Evolutionary conservation across 2,113 vertebrate species (phyloP).

Genomic region (Anarhynchus alexandrinus): DNA sequence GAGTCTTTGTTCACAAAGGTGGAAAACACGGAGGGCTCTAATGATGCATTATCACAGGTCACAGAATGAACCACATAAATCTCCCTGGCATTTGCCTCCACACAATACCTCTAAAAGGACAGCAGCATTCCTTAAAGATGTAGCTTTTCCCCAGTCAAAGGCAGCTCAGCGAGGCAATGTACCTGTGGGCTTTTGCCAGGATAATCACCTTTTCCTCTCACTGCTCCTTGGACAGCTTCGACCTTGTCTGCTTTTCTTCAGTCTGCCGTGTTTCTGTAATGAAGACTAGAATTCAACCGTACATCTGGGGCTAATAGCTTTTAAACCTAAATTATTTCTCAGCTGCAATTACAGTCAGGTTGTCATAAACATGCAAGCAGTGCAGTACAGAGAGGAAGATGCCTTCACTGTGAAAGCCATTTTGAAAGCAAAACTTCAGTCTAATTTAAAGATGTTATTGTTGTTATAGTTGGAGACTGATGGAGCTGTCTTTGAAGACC

Average conservation of each 20-base stretch:
- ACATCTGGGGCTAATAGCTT: constrained; percentile 42
- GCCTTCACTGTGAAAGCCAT: neutral
- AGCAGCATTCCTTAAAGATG: constrained; percentile 14
- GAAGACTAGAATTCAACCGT: constrained; percentile 50
- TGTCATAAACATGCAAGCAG: constrained; percentile 34
- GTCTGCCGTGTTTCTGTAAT: neutral
- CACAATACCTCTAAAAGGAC: neutral
- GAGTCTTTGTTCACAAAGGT: constrained; percentile 49
- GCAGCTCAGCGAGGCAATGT: neutral
- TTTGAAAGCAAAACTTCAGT: constrained; percentile 24
- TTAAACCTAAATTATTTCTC: constrained; percentile 47
- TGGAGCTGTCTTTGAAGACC: neutral
- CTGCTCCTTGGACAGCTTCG: neutral
- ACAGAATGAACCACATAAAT: constrained; percentile 31
- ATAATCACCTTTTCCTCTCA: constrained; percentile 45
- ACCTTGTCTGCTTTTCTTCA: neutral
- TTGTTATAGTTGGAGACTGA: neutral
- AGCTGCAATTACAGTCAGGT: neutral
- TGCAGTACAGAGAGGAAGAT: neutral
- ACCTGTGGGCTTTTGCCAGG: constrained; percentile 37
- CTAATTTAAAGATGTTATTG: constrained; percentile 5
- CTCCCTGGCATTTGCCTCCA: constrained; percentile 18
- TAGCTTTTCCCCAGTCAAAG: neutral
- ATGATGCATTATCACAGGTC: constrained; percentile 61
- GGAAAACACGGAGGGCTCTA: constrained; percentile 38